Percentiles rank a stretch among this genome's conserved stretches.
Evolutionary conservation across 2,113 vertebrate species (phyloP).

Genomic region (Malurus elegans): DNA sequence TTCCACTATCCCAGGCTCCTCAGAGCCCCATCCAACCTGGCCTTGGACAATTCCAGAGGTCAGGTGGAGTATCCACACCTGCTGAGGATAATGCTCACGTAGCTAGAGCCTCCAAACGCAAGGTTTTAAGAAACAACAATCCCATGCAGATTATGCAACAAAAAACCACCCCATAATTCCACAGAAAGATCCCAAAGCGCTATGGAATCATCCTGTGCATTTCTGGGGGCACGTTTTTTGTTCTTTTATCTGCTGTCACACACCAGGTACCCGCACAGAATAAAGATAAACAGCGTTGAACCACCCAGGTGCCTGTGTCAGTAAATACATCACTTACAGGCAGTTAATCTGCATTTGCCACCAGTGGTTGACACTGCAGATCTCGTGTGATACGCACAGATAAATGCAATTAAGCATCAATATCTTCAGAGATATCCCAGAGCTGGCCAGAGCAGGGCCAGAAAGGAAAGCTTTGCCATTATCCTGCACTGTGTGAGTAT

Average conservation of each 20-base stretch:
- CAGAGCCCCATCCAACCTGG: background rate
- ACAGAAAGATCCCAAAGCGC: background rate
- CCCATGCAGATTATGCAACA: background rate
- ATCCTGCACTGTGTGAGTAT: background rate
- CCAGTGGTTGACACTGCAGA: background rate
- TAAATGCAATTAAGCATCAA: background rate
- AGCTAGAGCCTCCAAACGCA: background rate
- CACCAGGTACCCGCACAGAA: background rate
- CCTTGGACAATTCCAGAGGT: background rate
- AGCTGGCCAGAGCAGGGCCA: background rate
- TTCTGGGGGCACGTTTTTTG: background rate
- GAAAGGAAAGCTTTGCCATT: conserved; percentile 17
- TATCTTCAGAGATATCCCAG: background rate
- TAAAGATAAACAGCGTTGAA: background rate
- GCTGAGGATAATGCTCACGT: background rate
- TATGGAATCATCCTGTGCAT: background rate
- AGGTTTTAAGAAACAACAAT: background rate
- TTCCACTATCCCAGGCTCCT: background rate
- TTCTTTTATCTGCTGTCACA: background rate
- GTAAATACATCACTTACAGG: background rate
- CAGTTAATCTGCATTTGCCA: background rate
- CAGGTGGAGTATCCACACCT: background rate
- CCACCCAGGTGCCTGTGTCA: background rate
- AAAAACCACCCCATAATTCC: background rate
- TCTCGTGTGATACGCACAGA: background rate